phyloP scores from a whole-genome alignment of 2,888 invertebrate genomes.

The Eupeodes luniger region DNA sequence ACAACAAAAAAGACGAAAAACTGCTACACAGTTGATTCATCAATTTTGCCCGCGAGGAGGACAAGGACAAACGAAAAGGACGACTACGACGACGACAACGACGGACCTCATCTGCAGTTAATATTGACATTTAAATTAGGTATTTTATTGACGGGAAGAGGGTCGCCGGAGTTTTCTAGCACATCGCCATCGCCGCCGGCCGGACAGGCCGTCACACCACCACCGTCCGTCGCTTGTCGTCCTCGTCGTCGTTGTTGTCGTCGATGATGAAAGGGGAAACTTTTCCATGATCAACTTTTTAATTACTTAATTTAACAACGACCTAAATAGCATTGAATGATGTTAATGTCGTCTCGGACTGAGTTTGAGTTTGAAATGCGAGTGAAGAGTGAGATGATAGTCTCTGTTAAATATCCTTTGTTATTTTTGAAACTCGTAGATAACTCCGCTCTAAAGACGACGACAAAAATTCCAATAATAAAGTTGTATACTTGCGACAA shows the following conservation, averaged over 20 bases:
- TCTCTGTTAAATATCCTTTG: constrained; percentile 50
- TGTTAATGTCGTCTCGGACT: constrained; percentile 54
- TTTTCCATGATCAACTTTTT: constrained; percentile 72
- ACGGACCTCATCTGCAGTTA: constrained; percentile 72
- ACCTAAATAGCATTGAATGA: constrained; percentile 64
- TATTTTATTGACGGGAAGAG: constrained; percentile 69
- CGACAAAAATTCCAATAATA: constrained; percentile 49
- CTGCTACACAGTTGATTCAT: constrained; percentile 40
- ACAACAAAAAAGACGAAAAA: background rate
- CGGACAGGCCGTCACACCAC: no score
- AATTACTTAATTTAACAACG: constrained; percentile 74
- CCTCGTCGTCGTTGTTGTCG: background rate
- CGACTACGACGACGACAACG: constrained; percentile 8
- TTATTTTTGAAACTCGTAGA: constrained; percentile 31
- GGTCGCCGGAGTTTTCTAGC: constrained; percentile 34
- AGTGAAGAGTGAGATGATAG: background rate
- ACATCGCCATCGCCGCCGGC: background rate
- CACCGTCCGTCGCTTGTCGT: background rate
- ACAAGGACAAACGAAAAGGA: constrained; percentile 27
- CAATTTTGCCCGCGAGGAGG: constrained; percentile 21
- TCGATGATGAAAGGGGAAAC: constrained; percentile 22
- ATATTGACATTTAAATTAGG: constrained; percentile 82
- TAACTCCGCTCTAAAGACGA: background rate
- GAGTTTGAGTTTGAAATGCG: background rate
- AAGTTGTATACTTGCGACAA: constrained; percentile 56